phyloP scores from a whole-genome alignment of 2,888 invertebrate genomes.

The Plutella xylostella region DNA sequence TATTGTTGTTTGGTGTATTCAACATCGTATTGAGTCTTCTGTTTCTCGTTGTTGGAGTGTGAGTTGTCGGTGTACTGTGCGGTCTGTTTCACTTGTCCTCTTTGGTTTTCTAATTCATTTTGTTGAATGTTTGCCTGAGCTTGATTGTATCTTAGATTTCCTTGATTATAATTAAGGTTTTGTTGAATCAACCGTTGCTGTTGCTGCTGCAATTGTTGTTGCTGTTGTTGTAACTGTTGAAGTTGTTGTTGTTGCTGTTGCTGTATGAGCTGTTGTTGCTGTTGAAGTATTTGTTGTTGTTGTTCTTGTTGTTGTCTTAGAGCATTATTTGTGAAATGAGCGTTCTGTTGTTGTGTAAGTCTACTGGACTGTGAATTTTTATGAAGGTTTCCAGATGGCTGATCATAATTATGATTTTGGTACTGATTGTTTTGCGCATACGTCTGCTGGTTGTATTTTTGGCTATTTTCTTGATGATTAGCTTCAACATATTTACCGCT shows the following conservation, averaged over 20 bases:
- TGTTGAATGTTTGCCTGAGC: conserved; percentile 26
- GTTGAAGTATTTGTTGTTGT: neutral
- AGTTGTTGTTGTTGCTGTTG: neutral
- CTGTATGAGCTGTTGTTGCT: neutral
- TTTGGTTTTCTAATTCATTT: conserved; percentile 21
- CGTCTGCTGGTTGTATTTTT: neutral
- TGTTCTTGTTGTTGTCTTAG: neutral
- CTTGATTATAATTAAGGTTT: conserved; percentile 24
- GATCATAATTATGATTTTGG: conserved; percentile 2
- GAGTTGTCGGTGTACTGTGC: conserved; percentile 28
- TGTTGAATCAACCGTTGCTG: conserved; percentile 21
- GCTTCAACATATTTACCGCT: conserved; percentile 24
- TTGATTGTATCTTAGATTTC: conserved; percentile 23
- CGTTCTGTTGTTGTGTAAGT: neutral
- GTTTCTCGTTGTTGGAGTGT: conserved; percentile 28
- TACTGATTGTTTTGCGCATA: neutral
- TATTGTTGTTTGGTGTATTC: conserved; percentile 35
- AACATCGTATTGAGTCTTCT: conserved; percentile 26
- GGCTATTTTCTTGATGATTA: conserved; percentile 21
- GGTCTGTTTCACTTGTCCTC: conserved; percentile 27
- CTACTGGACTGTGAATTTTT: neutral
- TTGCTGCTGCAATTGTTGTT: conserved; percentile 14
- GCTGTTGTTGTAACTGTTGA: conserved; percentile 29
- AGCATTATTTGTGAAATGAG: neutral
- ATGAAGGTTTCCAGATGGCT: neutral